phyloP scores from a whole-genome alignment of 2,113 vertebrate genomes.

The Proteles cristata region DNA sequence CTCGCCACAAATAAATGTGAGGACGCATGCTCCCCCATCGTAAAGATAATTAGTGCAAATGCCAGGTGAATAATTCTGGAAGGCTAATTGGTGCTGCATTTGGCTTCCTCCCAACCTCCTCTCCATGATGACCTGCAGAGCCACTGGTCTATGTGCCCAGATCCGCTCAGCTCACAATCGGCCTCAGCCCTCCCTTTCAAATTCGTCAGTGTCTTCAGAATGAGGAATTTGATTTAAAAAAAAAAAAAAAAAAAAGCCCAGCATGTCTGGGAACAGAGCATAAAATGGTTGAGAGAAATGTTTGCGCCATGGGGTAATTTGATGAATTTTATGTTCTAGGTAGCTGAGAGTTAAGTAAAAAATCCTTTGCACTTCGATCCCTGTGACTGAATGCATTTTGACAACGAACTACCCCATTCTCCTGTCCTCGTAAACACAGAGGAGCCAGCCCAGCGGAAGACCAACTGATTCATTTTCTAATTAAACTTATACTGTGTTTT shows the following conservation, averaged over 20 bases:
- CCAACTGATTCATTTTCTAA: not conserved
- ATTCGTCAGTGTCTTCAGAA: not conserved
- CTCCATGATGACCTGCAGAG: not conserved
- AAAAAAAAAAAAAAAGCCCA: not conserved
- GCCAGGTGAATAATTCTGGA: not conserved
- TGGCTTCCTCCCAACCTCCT: not conserved
- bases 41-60: not conserved
- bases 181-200: not conserved
- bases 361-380: not conserved
- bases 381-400: slow-evolving; percentile 39
- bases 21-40: not conserved
- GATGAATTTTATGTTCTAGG: slow-evolving; percentile 8
- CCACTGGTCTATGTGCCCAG: not conserved
- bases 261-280: not conserved
- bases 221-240: not conserved
- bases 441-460: not conserved
- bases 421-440: not conserved
- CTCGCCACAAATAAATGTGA: not conserved
- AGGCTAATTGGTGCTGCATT: not conserved
- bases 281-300: slow-evolving; percentile 13
- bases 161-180: not conserved
- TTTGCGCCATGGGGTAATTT: not conserved
- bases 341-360: not conserved
- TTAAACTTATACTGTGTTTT: not conserved
- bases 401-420: not conserved